phyloP scores from a whole-genome alignment of 2,888 invertebrate species.

The Pantelozetes paolii region DNA sequence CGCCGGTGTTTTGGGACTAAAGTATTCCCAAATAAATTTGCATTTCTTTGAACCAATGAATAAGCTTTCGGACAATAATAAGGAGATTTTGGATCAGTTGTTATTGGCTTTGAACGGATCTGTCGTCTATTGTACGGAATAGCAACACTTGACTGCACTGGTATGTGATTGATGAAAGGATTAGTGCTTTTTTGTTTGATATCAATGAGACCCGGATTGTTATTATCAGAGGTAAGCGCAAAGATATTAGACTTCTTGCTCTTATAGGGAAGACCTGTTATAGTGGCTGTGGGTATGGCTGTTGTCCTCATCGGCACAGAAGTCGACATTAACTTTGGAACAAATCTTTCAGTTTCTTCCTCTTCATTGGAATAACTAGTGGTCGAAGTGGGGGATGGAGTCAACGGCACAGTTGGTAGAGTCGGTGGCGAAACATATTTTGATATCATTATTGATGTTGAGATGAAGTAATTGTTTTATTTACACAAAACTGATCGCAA shows the following conservation, averaged over 20 bases:
- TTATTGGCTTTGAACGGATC: not conserved
- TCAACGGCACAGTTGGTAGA: not conserved
- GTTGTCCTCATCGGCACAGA: not conserved
- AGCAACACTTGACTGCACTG: not conserved
- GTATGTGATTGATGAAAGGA: not conserved
- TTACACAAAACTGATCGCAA: conserved; percentile 8
- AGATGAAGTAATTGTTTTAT: not conserved
- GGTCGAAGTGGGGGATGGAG: conserved; percentile 17
- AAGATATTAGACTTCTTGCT: conserved; percentile 28
- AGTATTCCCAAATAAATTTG: not conserved
- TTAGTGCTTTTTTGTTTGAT: not conserved
- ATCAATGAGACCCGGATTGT: not conserved
- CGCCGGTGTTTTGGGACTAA: conserved; percentile 12
- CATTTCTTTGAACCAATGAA: not conserved
- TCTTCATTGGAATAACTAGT: conserved; percentile 25
- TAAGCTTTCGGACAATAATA: not conserved
- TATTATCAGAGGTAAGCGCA: conserved; percentile 18
- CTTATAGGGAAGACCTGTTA: conserved; percentile 29
- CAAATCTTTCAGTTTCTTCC: not conserved
- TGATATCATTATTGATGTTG: conserved; percentile 19
- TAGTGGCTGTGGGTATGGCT: not conserved
- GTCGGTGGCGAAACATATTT: conserved; percentile 12
- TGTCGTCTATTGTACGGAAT: not conserved
- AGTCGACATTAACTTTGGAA: not conserved
- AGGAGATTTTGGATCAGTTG: not conserved